phyloP scores from a whole-genome alignment of 2,797 vertebrate genomes.

The Sebastes matsubarae region DNA sequence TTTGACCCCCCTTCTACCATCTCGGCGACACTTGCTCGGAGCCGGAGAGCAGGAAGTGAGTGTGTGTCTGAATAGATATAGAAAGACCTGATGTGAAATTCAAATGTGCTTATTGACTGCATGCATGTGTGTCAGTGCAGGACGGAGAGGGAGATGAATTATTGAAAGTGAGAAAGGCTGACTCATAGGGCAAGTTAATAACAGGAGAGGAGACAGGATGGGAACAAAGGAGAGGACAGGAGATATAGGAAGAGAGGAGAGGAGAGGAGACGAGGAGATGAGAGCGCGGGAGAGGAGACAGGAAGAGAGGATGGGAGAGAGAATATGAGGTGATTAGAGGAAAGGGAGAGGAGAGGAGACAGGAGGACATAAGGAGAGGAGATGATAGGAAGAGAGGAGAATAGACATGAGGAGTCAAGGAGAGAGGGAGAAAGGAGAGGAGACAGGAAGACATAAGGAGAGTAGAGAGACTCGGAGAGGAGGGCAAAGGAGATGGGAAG shows the following conservation, averaged over 20 bases:
- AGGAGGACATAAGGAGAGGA: neutral
- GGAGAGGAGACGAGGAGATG: too few relatives aligned
- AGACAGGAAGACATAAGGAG: too few relatives aligned
- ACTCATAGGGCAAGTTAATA: slow-evolving; percentile 24
- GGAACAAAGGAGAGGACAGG: neutral
- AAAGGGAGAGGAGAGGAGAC: too few relatives aligned
- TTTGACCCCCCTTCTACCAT: slow-evolving; percentile 53
- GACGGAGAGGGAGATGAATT: slow-evolving; percentile 32
- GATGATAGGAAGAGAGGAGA: neutral
- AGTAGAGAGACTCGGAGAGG: rapidly evolving
- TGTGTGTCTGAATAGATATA: slow-evolving; percentile 23
- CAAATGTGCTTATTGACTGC: slow-evolving; percentile 34
- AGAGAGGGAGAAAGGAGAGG: too few relatives aligned
- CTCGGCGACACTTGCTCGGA: slow-evolving; percentile 34
- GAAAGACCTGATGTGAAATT: slow-evolving; percentile 52
- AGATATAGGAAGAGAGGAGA: neutral
- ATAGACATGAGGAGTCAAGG: too few relatives aligned
- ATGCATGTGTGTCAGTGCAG: slow-evolving; percentile 1
- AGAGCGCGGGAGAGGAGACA: too few relatives aligned
- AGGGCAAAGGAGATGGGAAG: too few relatives aligned
- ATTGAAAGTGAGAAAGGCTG: slow-evolving; percentile 43
- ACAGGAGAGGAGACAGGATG: neutral
- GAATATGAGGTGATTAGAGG: too few relatives aligned
- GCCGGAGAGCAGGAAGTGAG: slow-evolving; percentile 35
- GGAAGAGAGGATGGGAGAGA: too few relatives aligned